A percentile compares a stretch with the other conserved stretches of the same genome.
phyloP scores from a whole-genome alignment of 2,888 invertebrate genomes.

The Drepana falcataria region DNA sequence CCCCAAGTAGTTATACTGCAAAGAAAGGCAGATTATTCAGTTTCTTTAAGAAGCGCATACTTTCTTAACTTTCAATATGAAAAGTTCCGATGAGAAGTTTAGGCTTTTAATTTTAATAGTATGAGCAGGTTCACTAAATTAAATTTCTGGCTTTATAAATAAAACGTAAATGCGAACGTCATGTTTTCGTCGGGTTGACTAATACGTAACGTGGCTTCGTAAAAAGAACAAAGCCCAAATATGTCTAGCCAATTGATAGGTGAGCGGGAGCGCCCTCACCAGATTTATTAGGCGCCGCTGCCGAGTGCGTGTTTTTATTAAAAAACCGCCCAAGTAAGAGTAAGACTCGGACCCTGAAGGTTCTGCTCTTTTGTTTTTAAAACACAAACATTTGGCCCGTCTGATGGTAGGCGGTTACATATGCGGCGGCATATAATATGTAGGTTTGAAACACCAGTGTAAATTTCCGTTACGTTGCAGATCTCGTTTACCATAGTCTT shows the following conservation, averaged over 20 bases:
- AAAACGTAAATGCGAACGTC: too few species aligned
- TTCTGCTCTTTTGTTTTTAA: neutral
- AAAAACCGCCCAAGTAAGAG: slow-evolving; percentile 18
- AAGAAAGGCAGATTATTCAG: too few species aligned
- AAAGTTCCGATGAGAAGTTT: too few species aligned
- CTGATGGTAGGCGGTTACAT: too few species aligned
- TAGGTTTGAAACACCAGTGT: too few species aligned
- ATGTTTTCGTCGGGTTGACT: slow-evolving; percentile 4
- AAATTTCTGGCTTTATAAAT: too few species aligned
- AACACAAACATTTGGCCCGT: neutral
- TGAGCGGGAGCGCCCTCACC: slow-evolving; percentile 62
- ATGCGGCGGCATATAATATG: too few species aligned
- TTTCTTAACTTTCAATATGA: too few species aligned
- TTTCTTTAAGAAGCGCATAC: too few species aligned
- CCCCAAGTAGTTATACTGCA: too few species aligned
- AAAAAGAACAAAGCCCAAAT: slow-evolving; percentile 54
- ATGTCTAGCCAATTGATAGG: slow-evolving; percentile 63
- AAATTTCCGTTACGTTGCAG: too few species aligned
- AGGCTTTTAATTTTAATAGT: neutral
- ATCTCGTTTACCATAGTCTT: too few species aligned
- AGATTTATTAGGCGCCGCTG: slow-evolving; percentile 73
- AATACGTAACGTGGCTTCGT: slow-evolving; percentile 36
- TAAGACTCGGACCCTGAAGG: neutral
- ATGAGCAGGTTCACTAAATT: slow-evolving; percentile 2
- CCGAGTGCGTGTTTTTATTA: slow-evolving; percentile 68